phyloP scores from a whole-genome alignment of 2,113 vertebrate genomes.

The Catagonus wagneri region DNA sequence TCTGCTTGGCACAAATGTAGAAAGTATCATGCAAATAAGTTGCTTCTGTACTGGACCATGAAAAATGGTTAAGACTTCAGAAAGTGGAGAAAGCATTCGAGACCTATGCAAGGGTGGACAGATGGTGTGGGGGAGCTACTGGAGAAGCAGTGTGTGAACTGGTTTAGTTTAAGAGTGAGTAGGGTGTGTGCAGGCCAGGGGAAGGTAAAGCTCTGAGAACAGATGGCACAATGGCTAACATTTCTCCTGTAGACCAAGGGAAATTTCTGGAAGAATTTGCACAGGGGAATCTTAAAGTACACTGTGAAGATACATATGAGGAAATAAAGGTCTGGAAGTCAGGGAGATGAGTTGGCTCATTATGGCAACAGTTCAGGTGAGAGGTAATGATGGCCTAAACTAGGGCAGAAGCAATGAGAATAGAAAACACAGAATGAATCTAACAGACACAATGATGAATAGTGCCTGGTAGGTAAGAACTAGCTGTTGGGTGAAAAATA shows the following conservation, averaged over 20 bases:
- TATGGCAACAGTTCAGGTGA: constrained; percentile 63
- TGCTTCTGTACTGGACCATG: background rate
- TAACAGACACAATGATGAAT: constrained; percentile 55
- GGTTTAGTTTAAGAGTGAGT: background rate
- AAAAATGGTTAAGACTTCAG: background rate
- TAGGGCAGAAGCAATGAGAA: constrained; percentile 69
- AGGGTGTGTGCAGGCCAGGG: background rate
- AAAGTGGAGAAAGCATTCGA: background rate
- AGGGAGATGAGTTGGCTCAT: background rate
- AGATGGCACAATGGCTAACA: background rate
- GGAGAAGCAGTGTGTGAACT: background rate
- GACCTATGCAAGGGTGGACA: background rate
- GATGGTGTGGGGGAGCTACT: background rate
- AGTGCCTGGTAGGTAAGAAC: constrained; percentile 49
- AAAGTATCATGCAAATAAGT: background rate
- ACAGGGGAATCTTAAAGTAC: background rate
- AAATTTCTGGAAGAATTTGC: background rate
- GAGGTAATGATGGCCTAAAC: constrained; percentile 62
- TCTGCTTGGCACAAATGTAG: background rate
- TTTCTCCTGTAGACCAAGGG: background rate
- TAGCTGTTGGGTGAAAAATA: constrained; percentile 49
- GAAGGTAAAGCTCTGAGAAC: background rate
- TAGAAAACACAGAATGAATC: background rate
- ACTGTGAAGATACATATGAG: constrained; percentile 53
- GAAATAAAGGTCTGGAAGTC: constrained; percentile 55